Percentiles rank a stretch among this genome's conserved stretches.
phyloP scores from a whole-genome alignment of 2,888 invertebrate genomes.

The Drosophila borealis region DNA sequence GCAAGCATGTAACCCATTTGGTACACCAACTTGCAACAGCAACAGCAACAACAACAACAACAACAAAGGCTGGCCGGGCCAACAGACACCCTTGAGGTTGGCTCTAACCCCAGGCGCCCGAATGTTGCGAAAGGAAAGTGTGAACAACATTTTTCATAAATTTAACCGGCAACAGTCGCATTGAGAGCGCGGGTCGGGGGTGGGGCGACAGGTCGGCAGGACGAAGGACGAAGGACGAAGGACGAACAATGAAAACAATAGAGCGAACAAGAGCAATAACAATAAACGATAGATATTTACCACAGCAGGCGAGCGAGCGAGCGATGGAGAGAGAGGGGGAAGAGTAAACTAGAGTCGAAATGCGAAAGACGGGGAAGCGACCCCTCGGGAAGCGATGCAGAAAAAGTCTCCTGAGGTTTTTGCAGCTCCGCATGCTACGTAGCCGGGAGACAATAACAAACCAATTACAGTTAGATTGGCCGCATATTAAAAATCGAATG shows the following conservation, averaged over 20 bases:
- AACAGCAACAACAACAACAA: slow-evolving; percentile 19
- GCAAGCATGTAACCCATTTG: slow-evolving; percentile 75
- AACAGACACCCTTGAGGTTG: slow-evolving; percentile 36
- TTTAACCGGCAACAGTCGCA: slow-evolving; percentile 60
- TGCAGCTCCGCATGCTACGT: slow-evolving; percentile 41
- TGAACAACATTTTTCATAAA: slow-evolving; percentile 84
- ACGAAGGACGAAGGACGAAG: slow-evolving; percentile 19
- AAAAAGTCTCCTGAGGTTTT: slow-evolving; percentile 78
- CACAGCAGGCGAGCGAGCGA: slow-evolving; percentile 74
- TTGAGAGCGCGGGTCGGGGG: slow-evolving; percentile 3
- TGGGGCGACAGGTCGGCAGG: slow-evolving; percentile 39
- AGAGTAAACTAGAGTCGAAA: background rate
- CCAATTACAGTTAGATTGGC: slow-evolving; percentile 85
- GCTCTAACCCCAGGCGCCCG: slow-evolving; percentile 20
- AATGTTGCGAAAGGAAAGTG: slow-evolving; percentile 68
- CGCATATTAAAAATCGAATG: slow-evolving; percentile 85
- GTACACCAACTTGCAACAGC: slow-evolving; percentile 61
- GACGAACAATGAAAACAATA: slow-evolving; percentile 68
- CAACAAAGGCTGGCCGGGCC: slow-evolving; percentile 11
- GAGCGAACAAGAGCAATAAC: slow-evolving; percentile 72
- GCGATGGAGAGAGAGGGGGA: background rate
- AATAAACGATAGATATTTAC: slow-evolving; percentile 81
- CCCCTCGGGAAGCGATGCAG: slow-evolving; percentile 48
- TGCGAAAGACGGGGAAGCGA: slow-evolving; percentile 9
- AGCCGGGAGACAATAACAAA: slow-evolving; percentile 81